Percentiles rank a stretch among this genome's conserved stretches.
Evolutionary conservation across 2,797 vertebrate genomes (phyloP).

Genomic region (Tolypeutes matacus): DNA sequence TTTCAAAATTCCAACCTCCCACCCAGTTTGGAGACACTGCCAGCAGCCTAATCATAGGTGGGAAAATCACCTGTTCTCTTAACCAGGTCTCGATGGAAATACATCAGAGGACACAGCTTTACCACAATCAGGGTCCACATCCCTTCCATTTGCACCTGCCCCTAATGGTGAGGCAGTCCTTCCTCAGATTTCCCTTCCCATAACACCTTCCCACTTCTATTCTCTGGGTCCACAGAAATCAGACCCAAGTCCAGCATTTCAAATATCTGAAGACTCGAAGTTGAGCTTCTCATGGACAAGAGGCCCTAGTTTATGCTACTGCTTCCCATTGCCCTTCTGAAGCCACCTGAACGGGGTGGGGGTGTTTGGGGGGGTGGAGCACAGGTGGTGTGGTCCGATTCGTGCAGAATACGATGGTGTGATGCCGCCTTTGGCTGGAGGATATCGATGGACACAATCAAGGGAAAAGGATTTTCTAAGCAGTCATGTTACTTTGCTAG

Average conservation of each 20-base stretch:
- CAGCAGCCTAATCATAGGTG: background rate
- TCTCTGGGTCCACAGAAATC: background rate
- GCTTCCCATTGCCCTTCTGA: background rate
- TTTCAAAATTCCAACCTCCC: background rate
- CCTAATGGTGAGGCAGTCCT: too few relatives aligned
- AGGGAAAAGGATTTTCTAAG: background rate
- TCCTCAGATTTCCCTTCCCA: background rate
- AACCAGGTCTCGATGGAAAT: background rate
- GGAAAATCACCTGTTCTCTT: background rate
- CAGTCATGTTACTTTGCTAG: background rate
- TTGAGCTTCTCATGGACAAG: background rate
- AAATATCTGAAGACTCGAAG: background rate
- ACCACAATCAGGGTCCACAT: accelerated
- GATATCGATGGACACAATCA: background rate
- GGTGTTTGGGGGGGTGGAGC: accelerated
- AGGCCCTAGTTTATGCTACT: background rate
- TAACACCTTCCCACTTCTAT: background rate
- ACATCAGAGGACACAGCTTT: background rate
- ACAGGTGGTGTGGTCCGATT: background rate
- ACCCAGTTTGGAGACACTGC: background rate
- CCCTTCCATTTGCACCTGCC: background rate
- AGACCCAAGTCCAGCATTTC: background rate
- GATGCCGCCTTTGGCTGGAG: background rate
- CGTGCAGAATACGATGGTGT: accelerated
- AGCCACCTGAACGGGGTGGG: background rate